phyloP scores from a whole-genome alignment of 2,113 vertebrate species.

The Psilopogon haemacephalus region DNA sequence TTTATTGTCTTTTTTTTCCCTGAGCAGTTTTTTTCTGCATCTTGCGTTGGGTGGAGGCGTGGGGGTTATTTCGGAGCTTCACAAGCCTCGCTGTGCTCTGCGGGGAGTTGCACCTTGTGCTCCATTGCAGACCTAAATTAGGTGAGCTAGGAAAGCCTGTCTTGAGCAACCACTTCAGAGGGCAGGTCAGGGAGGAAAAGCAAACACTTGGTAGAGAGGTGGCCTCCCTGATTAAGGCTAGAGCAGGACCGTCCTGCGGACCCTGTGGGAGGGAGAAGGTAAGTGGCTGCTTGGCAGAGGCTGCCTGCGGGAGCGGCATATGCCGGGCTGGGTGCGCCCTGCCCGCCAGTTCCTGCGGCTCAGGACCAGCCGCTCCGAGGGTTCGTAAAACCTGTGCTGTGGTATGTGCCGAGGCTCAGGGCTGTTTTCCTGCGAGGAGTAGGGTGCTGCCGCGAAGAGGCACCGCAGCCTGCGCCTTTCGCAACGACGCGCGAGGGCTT shows the following conservation, averaged over 20 bases:
- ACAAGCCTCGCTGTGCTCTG: neutral
- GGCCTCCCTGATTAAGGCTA: conserved; percentile 50
- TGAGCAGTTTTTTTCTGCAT: conserved; percentile 8
- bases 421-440: conserved; percentile 18
- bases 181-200: conserved; percentile 60
- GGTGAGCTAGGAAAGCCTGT: conserved; percentile 46
- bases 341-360: conserved; percentile 16
- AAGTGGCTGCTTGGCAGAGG: conserved; percentile 57
- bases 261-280: conserved; percentile 57
- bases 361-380: conserved; percentile 24
- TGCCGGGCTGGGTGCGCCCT: conserved; percentile 41
- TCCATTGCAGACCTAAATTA: conserved; percentile 15
- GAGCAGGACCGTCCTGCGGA: conserved; percentile 59
- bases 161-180: conserved; percentile 52
- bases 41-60: conserved; percentile 31
- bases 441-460: conserved; percentile 34
- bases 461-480: conserved; percentile 31
- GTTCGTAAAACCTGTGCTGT: conserved; percentile 22
- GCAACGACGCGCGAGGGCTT: neutral
- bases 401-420: conserved; percentile 40
- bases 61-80: conserved; percentile 25
- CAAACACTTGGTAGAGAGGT: conserved; percentile 50
- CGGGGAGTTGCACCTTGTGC: conserved; percentile 6
- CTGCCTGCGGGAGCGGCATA: conserved; percentile 40
- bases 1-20: fast-evolving